Percentiles rank a stretch among this genome's conserved stretches.
Evolutionary conservation across 2,113 vertebrate genomes (phyloP).

Genomic region (Sphaerodactylus townsendi): DNA sequence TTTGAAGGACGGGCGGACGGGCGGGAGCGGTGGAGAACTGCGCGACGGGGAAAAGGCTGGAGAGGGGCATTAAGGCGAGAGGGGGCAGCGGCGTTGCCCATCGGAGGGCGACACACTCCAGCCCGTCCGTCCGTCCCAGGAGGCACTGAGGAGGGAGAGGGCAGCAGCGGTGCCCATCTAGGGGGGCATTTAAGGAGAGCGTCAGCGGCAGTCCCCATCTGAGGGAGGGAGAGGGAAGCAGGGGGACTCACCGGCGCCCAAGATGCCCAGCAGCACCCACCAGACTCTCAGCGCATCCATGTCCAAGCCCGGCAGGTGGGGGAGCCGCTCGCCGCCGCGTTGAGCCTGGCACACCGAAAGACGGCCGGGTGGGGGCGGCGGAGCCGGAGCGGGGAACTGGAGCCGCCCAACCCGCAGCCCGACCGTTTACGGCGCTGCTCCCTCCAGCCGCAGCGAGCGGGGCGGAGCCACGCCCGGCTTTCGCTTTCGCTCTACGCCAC

Average conservation of each 20-base stretch:
- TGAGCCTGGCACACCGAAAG: neutral
- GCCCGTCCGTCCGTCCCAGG: too few species aligned
- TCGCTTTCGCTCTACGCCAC: constrained; percentile 14
- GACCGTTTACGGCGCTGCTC: constrained; percentile 12
- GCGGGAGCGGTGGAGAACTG: too few species aligned
- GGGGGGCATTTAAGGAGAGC: too few species aligned
- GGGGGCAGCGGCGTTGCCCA: neutral
- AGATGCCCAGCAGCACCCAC: constrained; percentile 28
- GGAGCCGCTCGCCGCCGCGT: neutral
- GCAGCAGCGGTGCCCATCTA: too few species aligned
- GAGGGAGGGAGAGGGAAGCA: too few species aligned
- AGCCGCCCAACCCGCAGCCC: constrained; percentile 12
- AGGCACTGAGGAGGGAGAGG: neutral
- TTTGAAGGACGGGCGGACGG: neutral
- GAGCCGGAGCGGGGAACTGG: neutral
- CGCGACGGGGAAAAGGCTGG: too few species aligned
- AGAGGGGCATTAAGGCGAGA: too few species aligned
- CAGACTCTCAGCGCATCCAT: constrained; percentile 15
- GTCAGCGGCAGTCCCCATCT: too few species aligned
- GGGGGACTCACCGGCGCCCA: constrained; percentile 6
- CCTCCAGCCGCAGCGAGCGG: constrained; percentile 8
- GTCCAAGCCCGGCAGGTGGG: neutral
- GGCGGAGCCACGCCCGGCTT: constrained; percentile 2
- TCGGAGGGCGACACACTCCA: too few species aligned
- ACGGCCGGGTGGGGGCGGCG: too few species aligned